Evolutionary conservation across 2,797 vertebrate species (phyloP).

Genomic region (Lophius americanus): DNA sequence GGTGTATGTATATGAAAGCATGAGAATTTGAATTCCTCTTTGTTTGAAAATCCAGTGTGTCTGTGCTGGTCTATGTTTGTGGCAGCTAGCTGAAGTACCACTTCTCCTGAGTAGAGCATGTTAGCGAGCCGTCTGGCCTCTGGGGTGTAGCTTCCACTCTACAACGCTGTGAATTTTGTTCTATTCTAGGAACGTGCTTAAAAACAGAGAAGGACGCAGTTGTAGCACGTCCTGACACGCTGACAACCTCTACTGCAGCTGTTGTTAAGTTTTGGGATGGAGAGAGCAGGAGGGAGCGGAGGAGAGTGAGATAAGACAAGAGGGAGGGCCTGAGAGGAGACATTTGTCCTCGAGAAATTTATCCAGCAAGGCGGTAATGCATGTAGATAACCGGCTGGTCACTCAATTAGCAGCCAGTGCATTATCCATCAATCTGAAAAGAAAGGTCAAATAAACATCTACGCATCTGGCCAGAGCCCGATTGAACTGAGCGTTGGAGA

Average conservation of each 20-base stretch:
- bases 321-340: constrained; percentile 29
- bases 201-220: constrained; percentile 65
- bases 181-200: constrained; percentile 78
- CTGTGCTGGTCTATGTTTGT: constrained; percentile 14
- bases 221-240: constrained; percentile 70
- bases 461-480: constrained; percentile 14
- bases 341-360: constrained; percentile 27
- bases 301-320: constrained; percentile 33
- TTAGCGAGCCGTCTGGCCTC: constrained; percentile 61
- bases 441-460: constrained; percentile 30
- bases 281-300: constrained; percentile 36
- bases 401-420: constrained; percentile 33
- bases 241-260: constrained; percentile 55
- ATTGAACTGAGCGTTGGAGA: constrained; percentile 37
- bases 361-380: constrained; percentile 27
- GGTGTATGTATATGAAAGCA: constrained; percentile 25
- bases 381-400: constrained; percentile 45
- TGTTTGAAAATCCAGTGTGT: constrained; percentile 27
- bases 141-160: constrained; percentile 63
- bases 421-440: constrained; percentile 42
- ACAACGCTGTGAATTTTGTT: constrained; percentile 56
- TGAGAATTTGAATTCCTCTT: constrained; percentile 30
- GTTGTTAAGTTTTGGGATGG: constrained; percentile 45
- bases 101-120: constrained; percentile 59
- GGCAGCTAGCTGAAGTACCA: constrained; percentile 40